Evolutionary conservation across 30 jellyfish, hydroid and myxozoan genomes (phyloP).

Genomic region (Chrysaora quinquecirrha): DNA sequence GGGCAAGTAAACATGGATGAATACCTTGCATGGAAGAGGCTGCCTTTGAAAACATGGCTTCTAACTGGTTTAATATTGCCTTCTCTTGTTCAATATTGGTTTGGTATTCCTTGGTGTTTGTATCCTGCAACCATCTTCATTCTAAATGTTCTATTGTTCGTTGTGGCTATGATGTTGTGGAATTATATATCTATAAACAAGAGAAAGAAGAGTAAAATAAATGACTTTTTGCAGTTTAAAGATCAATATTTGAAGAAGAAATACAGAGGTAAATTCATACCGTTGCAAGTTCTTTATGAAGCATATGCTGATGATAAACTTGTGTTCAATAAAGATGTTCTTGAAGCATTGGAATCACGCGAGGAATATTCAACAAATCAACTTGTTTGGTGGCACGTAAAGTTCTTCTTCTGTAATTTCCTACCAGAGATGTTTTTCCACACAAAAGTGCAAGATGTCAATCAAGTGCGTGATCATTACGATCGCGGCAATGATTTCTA

Average conservation of each 20-base stretch:
- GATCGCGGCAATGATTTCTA: constrained; percentile 96
- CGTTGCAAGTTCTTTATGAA: constrained; percentile 86
- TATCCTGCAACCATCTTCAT: constrained; percentile 37
- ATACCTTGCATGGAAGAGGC: constrained; percentile 67
- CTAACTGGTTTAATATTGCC: constrained; percentile 40
- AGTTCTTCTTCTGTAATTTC: constrained; percentile 79
- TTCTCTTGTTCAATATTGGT: constrained; percentile 31
- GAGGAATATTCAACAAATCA: constrained; percentile 71
- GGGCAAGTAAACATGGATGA: constrained; percentile 25
- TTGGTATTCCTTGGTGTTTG: constrained; percentile 37
- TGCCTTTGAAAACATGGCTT: constrained; percentile 13
- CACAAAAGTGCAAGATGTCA: constrained; percentile 70
- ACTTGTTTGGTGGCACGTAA: constrained; percentile 91
- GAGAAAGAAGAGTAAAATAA: constrained; percentile 52
- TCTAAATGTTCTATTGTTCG: constrained; percentile 39
- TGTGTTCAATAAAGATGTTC: constrained; percentile 73
- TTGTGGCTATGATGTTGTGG: constrained; percentile 35
- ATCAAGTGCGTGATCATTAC: constrained; percentile 90
- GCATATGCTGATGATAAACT: constrained; percentile 85
- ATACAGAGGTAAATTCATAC: constrained; percentile 66
- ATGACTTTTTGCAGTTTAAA: constrained; percentile 68
- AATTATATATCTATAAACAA: constrained; percentile 45
- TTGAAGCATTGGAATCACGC: constrained; percentile 75
- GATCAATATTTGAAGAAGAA: constrained; percentile 53
- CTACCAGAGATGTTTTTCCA: constrained; percentile 89